These are phyloP conservation scores for Elaphurus davidianus DNA, from an alignment of 2,113 vertebrate genomes.

Conservation along the genomic window DNA sequence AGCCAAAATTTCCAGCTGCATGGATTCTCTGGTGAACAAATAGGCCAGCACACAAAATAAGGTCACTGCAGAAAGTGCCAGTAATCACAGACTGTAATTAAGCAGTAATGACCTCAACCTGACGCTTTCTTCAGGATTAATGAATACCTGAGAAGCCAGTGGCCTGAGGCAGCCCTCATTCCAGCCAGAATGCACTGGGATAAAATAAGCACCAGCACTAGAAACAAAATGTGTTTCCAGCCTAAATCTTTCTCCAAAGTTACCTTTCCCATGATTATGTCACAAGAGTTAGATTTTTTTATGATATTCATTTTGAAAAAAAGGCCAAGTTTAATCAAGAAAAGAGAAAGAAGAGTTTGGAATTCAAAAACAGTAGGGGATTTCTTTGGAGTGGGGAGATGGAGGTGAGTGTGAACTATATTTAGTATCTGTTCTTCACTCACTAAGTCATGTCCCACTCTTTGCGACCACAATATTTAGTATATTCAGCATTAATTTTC, in stretches of 20 bases:
- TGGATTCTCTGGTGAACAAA: conserved; percentile 60
- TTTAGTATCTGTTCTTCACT: neutral
- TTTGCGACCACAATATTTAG: neutral
- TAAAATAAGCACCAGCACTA: neutral
- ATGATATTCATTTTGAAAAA: neutral
- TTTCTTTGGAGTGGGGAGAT: neutral
- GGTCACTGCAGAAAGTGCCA: conserved; percentile 53
- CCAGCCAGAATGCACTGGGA: neutral
- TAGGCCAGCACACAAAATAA: conserved; percentile 33
- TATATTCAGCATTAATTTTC: neutral
- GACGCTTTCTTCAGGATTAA: conserved; percentile 66
- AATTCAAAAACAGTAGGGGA: neutral
- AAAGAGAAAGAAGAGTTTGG: neutral
- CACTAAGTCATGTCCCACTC: neutral
- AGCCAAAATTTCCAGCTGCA: conserved; percentile 65
- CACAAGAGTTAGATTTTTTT: conserved; percentile 12
- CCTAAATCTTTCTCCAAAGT: neutral
- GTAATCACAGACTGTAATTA: conserved; percentile 61
- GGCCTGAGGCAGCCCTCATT: conserved; percentile 26
- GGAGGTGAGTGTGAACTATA: neutral
- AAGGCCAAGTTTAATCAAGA: neutral
- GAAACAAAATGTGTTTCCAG: conserved; percentile 44
- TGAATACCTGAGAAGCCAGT: conserved; percentile 45
- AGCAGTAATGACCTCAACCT: conserved; percentile 58
- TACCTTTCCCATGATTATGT: neutral